Conservation (phyloP, 2,113 vertebrate species). For the Ondatra zibethicus region DNA sequence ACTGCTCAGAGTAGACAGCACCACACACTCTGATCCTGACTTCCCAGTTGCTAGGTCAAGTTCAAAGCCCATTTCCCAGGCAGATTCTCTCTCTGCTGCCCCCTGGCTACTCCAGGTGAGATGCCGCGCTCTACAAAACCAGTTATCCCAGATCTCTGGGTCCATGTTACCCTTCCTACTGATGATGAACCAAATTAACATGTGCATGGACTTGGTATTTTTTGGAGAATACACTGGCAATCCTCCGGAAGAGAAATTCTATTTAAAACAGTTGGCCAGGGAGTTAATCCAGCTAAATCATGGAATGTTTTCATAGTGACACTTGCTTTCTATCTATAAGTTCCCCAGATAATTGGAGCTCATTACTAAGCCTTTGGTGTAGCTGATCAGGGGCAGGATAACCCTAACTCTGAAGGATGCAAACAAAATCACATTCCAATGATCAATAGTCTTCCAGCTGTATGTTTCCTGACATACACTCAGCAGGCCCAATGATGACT, state of each 20-base stretch:
- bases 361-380: neutral
- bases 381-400: neutral
- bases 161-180: neutral
- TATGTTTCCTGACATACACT: neutral
- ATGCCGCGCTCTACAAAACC: neutral
- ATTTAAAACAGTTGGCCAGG: neutral
- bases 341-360: neutral
- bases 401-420: neutral
- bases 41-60: too few relatives aligned
- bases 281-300: neutral
- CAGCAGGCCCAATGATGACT: neutral
- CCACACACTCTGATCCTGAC: neutral
- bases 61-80: neutral
- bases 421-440: neutral
- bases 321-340: neutral
- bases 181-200: neutral
- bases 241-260: conserved; percentile 13
- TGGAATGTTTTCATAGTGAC: neutral
- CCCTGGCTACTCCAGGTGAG: neutral
- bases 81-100: neutral
- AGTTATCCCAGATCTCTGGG: neutral
- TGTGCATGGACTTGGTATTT: neutral
- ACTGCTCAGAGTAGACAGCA: neutral
- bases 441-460: neutral
- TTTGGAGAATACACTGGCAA: neutral